These are phyloP conservation scores for Progne subis DNA, from an alignment of 2,113 vertebrate species.

Conservation along the genomic window DNA sequence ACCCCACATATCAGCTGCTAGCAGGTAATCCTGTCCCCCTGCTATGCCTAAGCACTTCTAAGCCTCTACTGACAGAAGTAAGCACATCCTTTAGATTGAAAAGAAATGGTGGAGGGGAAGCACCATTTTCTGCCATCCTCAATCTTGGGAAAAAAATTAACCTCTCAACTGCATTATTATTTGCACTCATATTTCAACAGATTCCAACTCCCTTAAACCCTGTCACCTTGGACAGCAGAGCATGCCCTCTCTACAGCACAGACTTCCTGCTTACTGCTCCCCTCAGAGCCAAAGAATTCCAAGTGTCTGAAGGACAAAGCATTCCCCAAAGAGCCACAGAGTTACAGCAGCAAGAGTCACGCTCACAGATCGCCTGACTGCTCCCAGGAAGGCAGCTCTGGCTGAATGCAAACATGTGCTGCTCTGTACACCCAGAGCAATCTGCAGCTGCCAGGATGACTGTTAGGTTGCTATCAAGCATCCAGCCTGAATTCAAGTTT, in stretches of 20 bases:
- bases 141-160: background rate
- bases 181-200: background rate
- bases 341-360: accelerated
- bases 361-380: background rate
- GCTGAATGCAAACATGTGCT: background rate
- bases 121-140: background rate
- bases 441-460: background rate
- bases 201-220: background rate
- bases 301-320: background rate
- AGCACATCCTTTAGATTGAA: background rate
- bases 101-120: too few species aligned
- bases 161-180: background rate
- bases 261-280: background rate
- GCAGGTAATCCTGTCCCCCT: background rate
- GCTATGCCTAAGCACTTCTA: background rate
- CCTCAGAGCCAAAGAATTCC: background rate
- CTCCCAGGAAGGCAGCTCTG: background rate
- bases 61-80: background rate
- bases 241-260: background rate
- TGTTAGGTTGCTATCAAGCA: background rate
- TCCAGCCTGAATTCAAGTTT: background rate
- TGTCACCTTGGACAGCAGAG: background rate
- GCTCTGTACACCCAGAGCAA: background rate
- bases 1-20: background rate
- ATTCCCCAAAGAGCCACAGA: background rate